Conservation (phyloP, 2,797 vertebrate genomes). For the Gallirallus australis region DNA sequence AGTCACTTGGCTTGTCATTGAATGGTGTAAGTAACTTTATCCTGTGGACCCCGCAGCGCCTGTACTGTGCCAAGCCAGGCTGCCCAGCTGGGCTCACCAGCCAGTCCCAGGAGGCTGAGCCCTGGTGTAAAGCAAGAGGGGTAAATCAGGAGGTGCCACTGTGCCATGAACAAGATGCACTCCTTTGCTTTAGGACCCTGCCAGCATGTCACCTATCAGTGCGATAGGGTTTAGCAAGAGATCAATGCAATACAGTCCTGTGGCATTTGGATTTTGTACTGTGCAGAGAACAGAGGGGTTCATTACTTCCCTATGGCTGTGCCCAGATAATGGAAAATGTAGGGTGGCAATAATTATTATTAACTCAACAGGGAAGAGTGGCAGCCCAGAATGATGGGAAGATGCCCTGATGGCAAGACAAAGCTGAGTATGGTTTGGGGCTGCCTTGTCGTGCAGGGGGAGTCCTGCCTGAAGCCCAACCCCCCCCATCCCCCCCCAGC, state of each 20-base stretch:
- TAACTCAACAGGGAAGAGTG: not conserved
- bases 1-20: not conserved
- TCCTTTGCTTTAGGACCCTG: not conserved
- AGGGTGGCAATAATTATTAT: not conserved
- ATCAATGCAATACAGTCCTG: not conserved
- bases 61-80: fast-evolving
- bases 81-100: not conserved
- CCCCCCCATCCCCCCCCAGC: not conserved
- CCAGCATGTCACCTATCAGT: not conserved
- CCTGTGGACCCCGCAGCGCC: not conserved
- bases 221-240: not conserved
- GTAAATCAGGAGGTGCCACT: not conserved
- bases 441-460: not conserved
- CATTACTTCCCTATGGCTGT: not conserved
- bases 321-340: not conserved
- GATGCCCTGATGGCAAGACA: not conserved
- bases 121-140: not conserved
- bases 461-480: not conserved
- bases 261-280: not conserved
- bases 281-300: not conserved
- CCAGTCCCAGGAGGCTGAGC: not conserved
- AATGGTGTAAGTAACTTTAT: not conserved
- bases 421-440: fast-evolving
- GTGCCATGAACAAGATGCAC: not conserved
- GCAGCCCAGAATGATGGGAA: not conserved